Base-by-base conservation (phyloP, 2,888 invertebrate species). In the Cataglyphis albicans region DNA sequence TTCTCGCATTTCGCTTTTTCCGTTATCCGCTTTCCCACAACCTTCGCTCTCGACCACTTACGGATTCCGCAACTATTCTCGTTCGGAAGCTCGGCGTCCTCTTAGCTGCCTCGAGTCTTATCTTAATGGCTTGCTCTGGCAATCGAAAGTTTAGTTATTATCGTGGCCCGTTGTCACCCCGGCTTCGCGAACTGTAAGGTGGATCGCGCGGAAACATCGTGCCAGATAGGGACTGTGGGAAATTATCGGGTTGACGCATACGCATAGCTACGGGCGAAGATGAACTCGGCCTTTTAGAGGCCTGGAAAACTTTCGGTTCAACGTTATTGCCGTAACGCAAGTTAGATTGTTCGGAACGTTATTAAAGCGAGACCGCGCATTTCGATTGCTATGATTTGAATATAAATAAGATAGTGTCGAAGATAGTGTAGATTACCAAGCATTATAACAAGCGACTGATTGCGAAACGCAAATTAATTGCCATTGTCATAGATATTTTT, bases 61-160 rank as follows among this genome's bases (percentile, higher is more conserved):
- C 63, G 82, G 72, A 84, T 73, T 63, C 61, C 67, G 32, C 82
- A 82, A 82, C 73, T 82, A 61, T 52, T 84, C 73, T 65, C 74
- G 55, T 63, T 55, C 57, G 61, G 59, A 55, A 59, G 25, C 48
- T 73, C 76, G 18, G 55, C 74, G 74, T 83, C 75, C 81, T 81
- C 83, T 84, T 86, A 75, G 82, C 82, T 74, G 76, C 82, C 84
- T 63, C 68, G 82, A 59, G 78, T 65, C 90, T 92, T 92, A 92
- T 92, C 92, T 92, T 92, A 92, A 92, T 91, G 89, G 92, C 81
- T 87, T 83, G 88, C 81, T 82, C 84, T 84, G 87, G 87, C 91
- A 90, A 92, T 92, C 92, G 92, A 92, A 92, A 92, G 92, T 92
- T 92, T 91, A 91, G 91, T 92, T 91, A 91, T 91, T 91, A 91